These are phyloP conservation scores for Fissipunctia ypsillon DNA, from an alignment of 2,888 invertebrate genomes.

Conservation along the genomic window DNA sequence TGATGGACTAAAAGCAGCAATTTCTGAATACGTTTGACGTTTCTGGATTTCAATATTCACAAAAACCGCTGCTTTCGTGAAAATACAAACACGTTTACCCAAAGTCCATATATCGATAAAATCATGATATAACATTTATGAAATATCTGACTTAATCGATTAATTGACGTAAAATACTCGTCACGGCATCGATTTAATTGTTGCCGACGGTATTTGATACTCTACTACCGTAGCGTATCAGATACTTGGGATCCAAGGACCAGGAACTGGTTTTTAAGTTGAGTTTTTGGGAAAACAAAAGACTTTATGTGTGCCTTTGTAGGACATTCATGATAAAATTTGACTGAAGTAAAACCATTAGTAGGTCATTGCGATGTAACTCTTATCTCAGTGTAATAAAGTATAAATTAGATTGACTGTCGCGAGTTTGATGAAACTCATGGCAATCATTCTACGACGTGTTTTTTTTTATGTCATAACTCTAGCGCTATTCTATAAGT, in stretches of 20 bases:
- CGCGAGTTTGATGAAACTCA: too few species aligned
- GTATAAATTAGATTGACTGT: too few species aligned
- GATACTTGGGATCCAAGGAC: slow-evolving; percentile 26
- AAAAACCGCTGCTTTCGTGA: too few species aligned
- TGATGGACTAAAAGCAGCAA: too few species aligned
- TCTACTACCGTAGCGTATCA: slow-evolving; percentile 53
- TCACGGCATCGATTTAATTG: slow-evolving; percentile 65
- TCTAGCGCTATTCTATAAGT: too few species aligned
- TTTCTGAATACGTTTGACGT: too few species aligned
- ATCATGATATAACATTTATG: slow-evolving; percentile 55
- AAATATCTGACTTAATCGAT: slow-evolving; percentile 62
- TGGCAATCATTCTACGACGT: neutral
- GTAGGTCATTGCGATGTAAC: neutral
- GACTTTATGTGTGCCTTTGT: neutral
- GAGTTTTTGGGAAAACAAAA: slow-evolving; percentile 7
- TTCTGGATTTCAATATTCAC: too few species aligned
- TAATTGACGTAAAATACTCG: slow-evolving; percentile 56
- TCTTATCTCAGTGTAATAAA: neutral
- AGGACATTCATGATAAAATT: neutral
- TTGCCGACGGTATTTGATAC: slow-evolving; percentile 51
- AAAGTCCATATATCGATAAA: slow-evolving; percentile 32
- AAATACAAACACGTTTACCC: slow-evolving; percentile 5
- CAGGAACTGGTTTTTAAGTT: slow-evolving; percentile 31
- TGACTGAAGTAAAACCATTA: neutral
- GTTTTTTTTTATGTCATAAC: too few species aligned